phyloP scores from a whole-genome alignment of 2,797 vertebrate genomes.

The Characodon lateralis region DNA sequence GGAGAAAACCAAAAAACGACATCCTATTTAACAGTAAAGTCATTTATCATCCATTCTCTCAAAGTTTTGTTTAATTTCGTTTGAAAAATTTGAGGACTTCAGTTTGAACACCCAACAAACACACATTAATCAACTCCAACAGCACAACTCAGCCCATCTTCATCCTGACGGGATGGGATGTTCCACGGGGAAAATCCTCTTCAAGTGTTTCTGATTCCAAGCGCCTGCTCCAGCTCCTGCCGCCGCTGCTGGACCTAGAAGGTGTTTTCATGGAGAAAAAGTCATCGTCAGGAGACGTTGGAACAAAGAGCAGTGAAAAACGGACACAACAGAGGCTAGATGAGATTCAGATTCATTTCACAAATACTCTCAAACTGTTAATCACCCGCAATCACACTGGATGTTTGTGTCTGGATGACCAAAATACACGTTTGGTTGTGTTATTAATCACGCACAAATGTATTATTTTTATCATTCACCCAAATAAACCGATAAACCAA shows the following conservation, averaged over 20 bases:
- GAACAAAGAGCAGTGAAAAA: background rate
- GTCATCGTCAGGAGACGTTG: background rate
- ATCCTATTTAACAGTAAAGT: slow-evolving; percentile 59
- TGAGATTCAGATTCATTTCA: background rate
- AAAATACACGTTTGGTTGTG: too few relatives aligned
- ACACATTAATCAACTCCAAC: slow-evolving; percentile 25
- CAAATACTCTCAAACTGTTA: too few relatives aligned
- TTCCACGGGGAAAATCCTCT: slow-evolving; percentile 1
- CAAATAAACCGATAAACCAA: too few relatives aligned
- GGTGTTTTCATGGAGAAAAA: slow-evolving; percentile 29
- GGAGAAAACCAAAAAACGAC: slow-evolving; percentile 22
- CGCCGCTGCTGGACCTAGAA: slow-evolving; percentile 95
- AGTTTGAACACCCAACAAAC: slow-evolving; percentile 34
- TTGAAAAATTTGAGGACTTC: slow-evolving; percentile 45
- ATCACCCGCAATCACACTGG: too few relatives aligned
- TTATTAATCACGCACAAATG: background rate
- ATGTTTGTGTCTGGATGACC: too few relatives aligned
- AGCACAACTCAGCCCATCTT: slow-evolving; percentile 22
- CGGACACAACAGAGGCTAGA: background rate
- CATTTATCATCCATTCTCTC: slow-evolving; percentile 48
- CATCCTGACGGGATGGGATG: background rate
- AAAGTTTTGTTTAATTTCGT: slow-evolving; percentile 33
- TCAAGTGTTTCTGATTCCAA: slow-evolving; percentile 98
- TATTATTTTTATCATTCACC: background rate
- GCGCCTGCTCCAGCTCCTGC: slow-evolving; percentile 97